Evolutionary conservation across 1,140 invertebrate species (phyloP), one percentile per base, ranked within the genome.

Genomic region (Diploscapter pachys): DNA sequence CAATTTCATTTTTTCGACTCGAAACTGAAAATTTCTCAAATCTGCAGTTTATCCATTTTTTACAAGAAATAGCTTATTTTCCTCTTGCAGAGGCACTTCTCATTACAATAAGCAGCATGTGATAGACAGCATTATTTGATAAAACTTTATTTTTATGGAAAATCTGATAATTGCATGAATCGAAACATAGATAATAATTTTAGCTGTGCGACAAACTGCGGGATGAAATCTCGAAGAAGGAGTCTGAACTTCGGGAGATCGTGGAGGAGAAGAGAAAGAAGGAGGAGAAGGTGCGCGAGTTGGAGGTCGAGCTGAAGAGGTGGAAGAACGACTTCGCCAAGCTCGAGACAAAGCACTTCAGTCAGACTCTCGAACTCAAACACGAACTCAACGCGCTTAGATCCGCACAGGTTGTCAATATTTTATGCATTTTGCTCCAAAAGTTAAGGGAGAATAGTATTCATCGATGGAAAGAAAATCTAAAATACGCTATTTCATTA

Each of bases 181-280:
- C 2, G 13, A 9, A 68, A 2, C 52, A 53, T 5, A 2, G 11
- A 5, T 52, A 68, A 48, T 68, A 9, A 8, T 9, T 68, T 68
- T 53, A 68, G 66, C 13, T 50, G 11, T 68, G 69, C 54, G 57
- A 71, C 9, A 71, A 67, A 67, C 57, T 71, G 63, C 6, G 69
- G 5, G 56, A 71, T n/a, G 69, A 71, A n/a, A 48, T 69, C 6
- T n/a, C 11, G 11, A 51, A 54, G 6, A 6, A 6, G 53, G 50
- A 69, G 51, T n/a, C 6, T 8, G 9, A 69, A 50, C 11, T 69
- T 6, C 9, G 50, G 11, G 57, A 48, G 5, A 53, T 71, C 6
- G n/a, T 63, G 8, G 69, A 71, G 49, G 69, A 71, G 9, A 71
- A 70, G 56, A 71, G 62, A 53, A 13, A 61, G 69, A 64, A 61